Evolutionary conservation across 2,797 vertebrate genomes (phyloP).

Genomic region (Phalanger gymnotis): DNA sequence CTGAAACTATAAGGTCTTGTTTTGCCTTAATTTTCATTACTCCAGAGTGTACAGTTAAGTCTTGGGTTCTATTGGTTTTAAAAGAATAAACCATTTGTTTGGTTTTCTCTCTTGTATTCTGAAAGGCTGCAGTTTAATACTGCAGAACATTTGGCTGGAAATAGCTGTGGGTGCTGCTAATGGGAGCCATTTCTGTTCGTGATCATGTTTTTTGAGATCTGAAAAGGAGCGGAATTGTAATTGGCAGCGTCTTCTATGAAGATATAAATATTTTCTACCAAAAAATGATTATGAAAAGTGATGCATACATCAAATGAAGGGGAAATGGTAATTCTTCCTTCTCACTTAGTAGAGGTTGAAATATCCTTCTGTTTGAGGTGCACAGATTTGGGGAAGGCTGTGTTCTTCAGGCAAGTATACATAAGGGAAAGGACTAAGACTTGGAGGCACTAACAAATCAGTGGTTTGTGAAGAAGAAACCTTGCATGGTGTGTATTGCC

Average conservation of each 20-base stretch:
- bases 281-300: not conserved
- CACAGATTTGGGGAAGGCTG: not conserved
- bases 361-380: not conserved
- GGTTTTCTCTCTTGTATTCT: constrained; percentile 59
- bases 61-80: constrained; percentile 52
- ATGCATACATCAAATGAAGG: not conserved
- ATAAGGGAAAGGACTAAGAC: not conserved
- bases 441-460: not conserved
- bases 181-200: constrained; percentile 54
- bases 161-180: constrained; percentile 49
- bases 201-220: not conserved
- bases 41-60: not conserved
- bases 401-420: not conserved
- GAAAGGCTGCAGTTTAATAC: constrained; percentile 30
- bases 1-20: not conserved
- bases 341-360: not conserved
- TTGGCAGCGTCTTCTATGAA: not conserved
- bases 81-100: constrained; percentile 50
- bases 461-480: not conserved
- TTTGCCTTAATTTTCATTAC: constrained; percentile 63
- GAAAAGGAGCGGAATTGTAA: constrained; percentile 20
- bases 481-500: not conserved
- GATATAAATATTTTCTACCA: constrained; percentile 49
- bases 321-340: not conserved
- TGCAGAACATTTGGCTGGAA: constrained; percentile 64